Conservation (phyloP, 2,113 vertebrate genomes). For the Psilopsiagon aymara region DNA sequence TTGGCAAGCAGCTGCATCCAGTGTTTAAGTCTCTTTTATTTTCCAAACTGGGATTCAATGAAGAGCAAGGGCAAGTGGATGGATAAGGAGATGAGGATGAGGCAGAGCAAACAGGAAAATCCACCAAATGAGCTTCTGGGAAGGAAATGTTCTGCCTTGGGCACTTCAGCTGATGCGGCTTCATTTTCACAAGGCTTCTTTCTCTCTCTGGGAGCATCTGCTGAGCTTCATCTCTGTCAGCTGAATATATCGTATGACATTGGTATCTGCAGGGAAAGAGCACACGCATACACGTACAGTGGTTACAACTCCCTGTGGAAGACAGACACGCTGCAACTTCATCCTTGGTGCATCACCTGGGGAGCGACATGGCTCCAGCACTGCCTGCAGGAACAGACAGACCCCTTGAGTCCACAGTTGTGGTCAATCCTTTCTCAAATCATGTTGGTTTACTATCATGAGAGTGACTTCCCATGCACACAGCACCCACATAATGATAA, state of each 20-base stretch:
- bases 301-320: not conserved
- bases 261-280: conserved; percentile 87
- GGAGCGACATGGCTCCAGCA: rapidly evolving
- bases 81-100: conserved; percentile 17
- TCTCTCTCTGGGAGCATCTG: conserved; percentile 91
- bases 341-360: not conserved
- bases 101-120: conserved; percentile 60
- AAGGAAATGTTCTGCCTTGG: conserved; percentile 28
- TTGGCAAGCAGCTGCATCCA: conserved; percentile 46
- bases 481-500: not conserved
- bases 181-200: conserved; percentile 85
- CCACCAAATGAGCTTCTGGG: conserved; percentile 60
- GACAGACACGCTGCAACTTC: not conserved
- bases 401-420: not conserved
- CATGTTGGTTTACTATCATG: not conserved
- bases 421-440: not conserved
- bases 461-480: not conserved
- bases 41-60: conserved; percentile 34
- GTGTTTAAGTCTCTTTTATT: conserved; percentile 17
- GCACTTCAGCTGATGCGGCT: conserved; percentile 45
- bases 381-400: not conserved
- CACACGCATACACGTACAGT: not conserved
- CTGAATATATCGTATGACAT: conserved; percentile 97
- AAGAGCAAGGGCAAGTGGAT: conserved; percentile 38
- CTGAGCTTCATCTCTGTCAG: conserved; percentile 99